Percentiles rank a stretch among this genome's conserved stretches.
Conservation (phyloP, 2,888 invertebrate species). For the Julus scanicus region DNA sequence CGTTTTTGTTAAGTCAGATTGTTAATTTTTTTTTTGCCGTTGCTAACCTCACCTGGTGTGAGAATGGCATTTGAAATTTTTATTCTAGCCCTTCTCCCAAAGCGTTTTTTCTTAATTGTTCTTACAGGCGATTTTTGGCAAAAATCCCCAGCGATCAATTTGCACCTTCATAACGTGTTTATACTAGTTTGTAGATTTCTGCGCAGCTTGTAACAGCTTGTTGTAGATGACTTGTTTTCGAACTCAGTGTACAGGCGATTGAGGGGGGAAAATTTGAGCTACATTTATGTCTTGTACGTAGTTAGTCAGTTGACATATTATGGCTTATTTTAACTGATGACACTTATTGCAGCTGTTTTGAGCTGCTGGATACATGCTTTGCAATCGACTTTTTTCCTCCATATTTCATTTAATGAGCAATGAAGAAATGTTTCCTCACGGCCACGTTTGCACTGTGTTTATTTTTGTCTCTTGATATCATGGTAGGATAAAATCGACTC, state of each 20-base stretch:
- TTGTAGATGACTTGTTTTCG: neutral
- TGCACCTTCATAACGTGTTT: conserved; percentile 1
- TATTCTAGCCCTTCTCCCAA: neutral
- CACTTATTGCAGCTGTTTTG: conserved; percentile 1
- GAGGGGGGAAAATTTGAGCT: neutral
- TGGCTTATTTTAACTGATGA: conserved; percentile 1
- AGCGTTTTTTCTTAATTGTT: neutral
- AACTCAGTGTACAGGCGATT: neutral
- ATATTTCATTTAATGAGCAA: neutral
- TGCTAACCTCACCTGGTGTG: neutral
- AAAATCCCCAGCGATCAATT: neutral
- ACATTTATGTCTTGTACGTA: conserved; percentile 1
- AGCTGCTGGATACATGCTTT: conserved; percentile 1
- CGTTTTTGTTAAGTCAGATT: neutral
- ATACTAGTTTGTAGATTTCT: conserved; percentile 1
- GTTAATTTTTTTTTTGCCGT: neutral
- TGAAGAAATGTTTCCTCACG: conserved; percentile 1
- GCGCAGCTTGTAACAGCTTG: neutral
- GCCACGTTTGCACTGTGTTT: neutral
- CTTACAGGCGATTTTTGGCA: neutral
- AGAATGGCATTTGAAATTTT: neutral
- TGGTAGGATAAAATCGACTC: neutral
- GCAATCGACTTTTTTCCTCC: neutral
- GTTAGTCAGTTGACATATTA: conserved; percentile 1
- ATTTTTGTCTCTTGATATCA: neutral